These are phyloP conservation scores for Osmerus eperlanus DNA, from an alignment of 2,113 vertebrate species.

Conservation along the genomic window DNA sequence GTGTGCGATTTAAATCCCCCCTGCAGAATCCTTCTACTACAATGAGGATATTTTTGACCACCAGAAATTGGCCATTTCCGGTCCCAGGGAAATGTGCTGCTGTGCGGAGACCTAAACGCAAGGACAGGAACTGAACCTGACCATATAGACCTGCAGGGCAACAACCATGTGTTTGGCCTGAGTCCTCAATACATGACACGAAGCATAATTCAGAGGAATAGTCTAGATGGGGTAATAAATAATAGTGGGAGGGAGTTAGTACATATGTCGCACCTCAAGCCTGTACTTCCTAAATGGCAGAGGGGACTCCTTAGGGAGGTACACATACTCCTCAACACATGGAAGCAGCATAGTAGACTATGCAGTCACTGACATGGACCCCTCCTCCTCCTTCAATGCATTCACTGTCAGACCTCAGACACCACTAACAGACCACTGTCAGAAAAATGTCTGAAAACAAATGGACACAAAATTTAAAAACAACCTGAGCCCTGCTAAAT, in stretches of 20 bases:
- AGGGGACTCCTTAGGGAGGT: slow-evolving; percentile 5
- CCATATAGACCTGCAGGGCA: neutral
- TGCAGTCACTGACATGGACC: neutral
- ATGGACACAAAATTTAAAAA: too few relatives aligned
- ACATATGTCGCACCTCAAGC: neutral
- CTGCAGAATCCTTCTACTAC: slow-evolving; percentile 68
- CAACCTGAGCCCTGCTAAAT: neutral
- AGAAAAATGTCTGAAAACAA: neutral
- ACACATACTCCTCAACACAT: slow-evolving; percentile 15
- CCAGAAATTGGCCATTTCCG: too few relatives aligned
- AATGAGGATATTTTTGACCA: slow-evolving; percentile 20
- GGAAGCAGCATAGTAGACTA: neutral
- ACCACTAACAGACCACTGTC: too few relatives aligned
- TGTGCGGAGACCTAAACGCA: too few relatives aligned
- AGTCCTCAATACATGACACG: too few relatives aligned
- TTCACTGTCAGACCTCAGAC: slow-evolving; percentile 14
- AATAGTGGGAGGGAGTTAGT: too few relatives aligned
- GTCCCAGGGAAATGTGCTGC: too few relatives aligned
- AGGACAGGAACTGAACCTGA: too few relatives aligned
- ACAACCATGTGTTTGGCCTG: neutral
- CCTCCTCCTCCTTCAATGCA: slow-evolving; percentile 15
- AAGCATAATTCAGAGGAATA: too few relatives aligned
- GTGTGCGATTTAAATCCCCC: slow-evolving; percentile 68
- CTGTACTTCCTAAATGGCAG: slow-evolving; percentile 9
- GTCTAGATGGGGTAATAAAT: too few relatives aligned